phyloP scores from a whole-genome alignment of 1,140 invertebrate genomes.

The Habropoda laboriosa region DNA sequence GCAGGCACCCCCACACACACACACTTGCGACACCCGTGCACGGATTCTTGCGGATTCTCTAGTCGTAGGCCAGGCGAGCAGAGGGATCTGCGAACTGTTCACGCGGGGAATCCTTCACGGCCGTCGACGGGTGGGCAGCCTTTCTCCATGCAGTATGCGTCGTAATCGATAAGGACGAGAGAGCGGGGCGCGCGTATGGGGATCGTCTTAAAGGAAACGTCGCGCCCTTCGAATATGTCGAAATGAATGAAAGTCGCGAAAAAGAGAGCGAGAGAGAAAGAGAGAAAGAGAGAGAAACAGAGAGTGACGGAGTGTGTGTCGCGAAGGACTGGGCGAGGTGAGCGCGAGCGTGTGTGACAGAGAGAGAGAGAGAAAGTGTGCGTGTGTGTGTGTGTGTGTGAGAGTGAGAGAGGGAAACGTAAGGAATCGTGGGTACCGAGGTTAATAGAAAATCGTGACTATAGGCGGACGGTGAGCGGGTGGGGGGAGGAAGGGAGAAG shows the following conservation, averaged over 20 bases:
- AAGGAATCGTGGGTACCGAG: slow-evolving; percentile 52
- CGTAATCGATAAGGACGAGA: slow-evolving; percentile 65
- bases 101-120: slow-evolving; percentile 31
- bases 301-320: slow-evolving; percentile 1
- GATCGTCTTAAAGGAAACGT: slow-evolving; percentile 46
- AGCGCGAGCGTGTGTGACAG: slow-evolving; percentile 1
- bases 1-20: slow-evolving; percentile 43
- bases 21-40: slow-evolving; percentile 22
- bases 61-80: slow-evolving; percentile 6
- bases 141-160: slow-evolving; percentile 62
- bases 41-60: slow-evolving; percentile 34
- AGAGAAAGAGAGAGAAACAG: not conserved
- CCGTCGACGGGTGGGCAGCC: slow-evolving; percentile 39
- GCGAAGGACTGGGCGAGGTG: not conserved
- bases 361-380: not conserved
- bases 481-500: not conserved
- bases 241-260: slow-evolving; percentile 45
- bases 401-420: not conserved
- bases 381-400: not conserved
- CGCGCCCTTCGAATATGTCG: slow-evolving; percentile 29
- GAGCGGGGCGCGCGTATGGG: slow-evolving; percentile 36
- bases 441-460: slow-evolving; percentile 24
- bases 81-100: slow-evolving; percentile 33
- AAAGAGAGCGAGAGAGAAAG: slow-evolving; percentile 18
- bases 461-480: not conserved